Conservation (phyloP, 2,888 invertebrate species). For the Eugnorisma glareosa region DNA sequence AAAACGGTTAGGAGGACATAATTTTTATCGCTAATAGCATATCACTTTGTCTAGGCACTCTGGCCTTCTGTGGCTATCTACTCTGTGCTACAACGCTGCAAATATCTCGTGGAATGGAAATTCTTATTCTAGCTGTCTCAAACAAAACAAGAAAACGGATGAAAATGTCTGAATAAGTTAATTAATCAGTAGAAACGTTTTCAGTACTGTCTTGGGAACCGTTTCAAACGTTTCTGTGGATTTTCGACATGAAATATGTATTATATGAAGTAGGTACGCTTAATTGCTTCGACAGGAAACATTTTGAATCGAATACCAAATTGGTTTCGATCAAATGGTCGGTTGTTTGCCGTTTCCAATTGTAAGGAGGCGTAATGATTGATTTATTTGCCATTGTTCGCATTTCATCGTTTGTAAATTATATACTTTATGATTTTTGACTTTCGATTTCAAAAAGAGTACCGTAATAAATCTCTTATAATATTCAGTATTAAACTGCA, state of each 20-base stretch:
- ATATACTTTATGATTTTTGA: background rate
- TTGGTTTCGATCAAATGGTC: conserved; percentile 40
- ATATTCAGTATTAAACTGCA: background rate
- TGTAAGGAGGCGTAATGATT: conserved; percentile 39
- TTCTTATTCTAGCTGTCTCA: conserved; percentile 54
- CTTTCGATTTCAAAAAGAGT: background rate
- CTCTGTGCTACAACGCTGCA: conserved; percentile 17
- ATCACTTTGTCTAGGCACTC: background rate
- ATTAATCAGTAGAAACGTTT: conserved; percentile 57
- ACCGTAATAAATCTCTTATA: background rate
- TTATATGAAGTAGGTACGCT: conserved; percentile 1
- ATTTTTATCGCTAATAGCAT: background rate
- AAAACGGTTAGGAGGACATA: background rate
- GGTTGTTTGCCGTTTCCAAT: conserved; percentile 33
- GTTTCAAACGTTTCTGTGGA: conserved; percentile 29
- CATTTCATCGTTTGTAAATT: conserved; percentile 10
- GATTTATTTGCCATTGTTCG: conserved; percentile 34
- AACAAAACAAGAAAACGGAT: conserved; percentile 57
- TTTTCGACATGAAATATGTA: conserved; percentile 33
- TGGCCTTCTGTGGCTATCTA: background rate
- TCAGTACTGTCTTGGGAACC: conserved; percentile 19
- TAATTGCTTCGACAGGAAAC: conserved; percentile 33
- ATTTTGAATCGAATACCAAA: conserved; percentile 29
- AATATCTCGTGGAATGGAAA: conserved; percentile 49
- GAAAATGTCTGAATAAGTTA: conserved; percentile 57